Evolutionary conservation across 2,113 vertebrate species (phyloP).

Genomic region (Sinocyclocheilus anophthalmus): DNA sequence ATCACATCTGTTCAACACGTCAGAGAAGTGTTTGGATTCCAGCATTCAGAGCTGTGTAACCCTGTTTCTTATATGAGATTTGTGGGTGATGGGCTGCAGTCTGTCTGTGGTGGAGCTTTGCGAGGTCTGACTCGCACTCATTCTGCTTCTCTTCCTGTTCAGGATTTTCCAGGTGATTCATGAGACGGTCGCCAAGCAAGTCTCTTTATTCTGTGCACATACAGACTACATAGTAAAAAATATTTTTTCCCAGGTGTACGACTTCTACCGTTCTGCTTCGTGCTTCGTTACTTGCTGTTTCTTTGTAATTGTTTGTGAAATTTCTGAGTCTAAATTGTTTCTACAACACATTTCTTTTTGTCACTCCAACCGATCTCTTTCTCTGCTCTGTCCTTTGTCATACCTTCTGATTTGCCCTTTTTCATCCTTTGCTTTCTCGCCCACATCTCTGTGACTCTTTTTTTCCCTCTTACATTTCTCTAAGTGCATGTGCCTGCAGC

Average conservation of each 20-base stretch:
- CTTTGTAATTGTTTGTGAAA: too few relatives aligned
- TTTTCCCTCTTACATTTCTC: constrained; percentile 42
- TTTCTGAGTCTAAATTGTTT: too few relatives aligned
- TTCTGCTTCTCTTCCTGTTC: background rate
- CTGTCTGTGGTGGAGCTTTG: too few relatives aligned
- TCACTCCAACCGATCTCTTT: background rate
- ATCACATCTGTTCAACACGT: too few relatives aligned
- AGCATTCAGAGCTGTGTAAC: too few relatives aligned
- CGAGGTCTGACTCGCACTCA: background rate
- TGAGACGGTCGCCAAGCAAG: background rate
- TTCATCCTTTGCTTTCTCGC: background rate
- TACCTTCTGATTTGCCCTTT: background rate
- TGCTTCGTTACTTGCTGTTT: too few relatives aligned
- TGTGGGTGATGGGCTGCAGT: constrained; percentile 4
- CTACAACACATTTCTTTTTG: too few relatives aligned
- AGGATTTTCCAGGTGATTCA: constrained; percentile 13
- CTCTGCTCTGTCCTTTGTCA: background rate
- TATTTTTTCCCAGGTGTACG: too few relatives aligned
- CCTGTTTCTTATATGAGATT: too few relatives aligned
- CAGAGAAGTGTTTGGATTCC: too few relatives aligned
- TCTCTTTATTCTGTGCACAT: background rate
- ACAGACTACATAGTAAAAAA: background rate
- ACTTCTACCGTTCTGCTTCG: too few relatives aligned
- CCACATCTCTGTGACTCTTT: background rate
- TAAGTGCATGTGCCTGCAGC: constrained; percentile 48